Evolutionary conservation across 2,888 invertebrate species (phyloP), one percentile per base, ranked within the genome.

Genomic region (Drosophila neotestacea): DNA sequence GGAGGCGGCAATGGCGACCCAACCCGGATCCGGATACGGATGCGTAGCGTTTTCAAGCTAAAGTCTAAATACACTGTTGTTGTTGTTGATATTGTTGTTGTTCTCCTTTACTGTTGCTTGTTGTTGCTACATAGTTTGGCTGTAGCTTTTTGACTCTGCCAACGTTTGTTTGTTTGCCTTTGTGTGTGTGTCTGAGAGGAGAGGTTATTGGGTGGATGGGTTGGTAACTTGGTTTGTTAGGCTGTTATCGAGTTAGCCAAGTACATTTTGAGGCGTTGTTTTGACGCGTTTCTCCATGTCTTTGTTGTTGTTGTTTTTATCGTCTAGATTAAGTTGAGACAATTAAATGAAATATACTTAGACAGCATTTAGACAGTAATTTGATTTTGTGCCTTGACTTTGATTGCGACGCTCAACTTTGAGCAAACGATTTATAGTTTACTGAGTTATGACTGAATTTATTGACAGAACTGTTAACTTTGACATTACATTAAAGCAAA

Each of bases 351-450:
- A 84, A 86, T 83, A 73, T 69, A 74, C 69, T 86, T 69, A 88
- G 89, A 86, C 88, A 75, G 70, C 78, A 73, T 69, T 76, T 69
- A 88, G 84, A 88, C 84, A 73, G 72, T 84, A 88, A 84, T 84
- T 84, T 80, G 78, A 88, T 88, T 88, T 79, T 78, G 46, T 59
- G 68, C 67, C 39, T 73, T 78, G 64, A 61, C 32, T 76, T 78
- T 76, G 73, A 73, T 75, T 75, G 56, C 56, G 44, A 28, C 41
- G 41, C 64, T 13, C 27, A 44, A 60, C 38, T 58, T 46, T 27
- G 7, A 28, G 38, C 38, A 47, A 44, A 11, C 44, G 44, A 56
- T 44, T 44, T 58, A 36, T 47, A 30, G 34, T 44, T 61, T 30
- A 36, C 42, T 36, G 16, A 61, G 28, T 52, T 52, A 44, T 36